Evolutionary conservation across 2,888 invertebrate genomes (phyloP).

Genomic region (Rhyacophila evoluta): DNA sequence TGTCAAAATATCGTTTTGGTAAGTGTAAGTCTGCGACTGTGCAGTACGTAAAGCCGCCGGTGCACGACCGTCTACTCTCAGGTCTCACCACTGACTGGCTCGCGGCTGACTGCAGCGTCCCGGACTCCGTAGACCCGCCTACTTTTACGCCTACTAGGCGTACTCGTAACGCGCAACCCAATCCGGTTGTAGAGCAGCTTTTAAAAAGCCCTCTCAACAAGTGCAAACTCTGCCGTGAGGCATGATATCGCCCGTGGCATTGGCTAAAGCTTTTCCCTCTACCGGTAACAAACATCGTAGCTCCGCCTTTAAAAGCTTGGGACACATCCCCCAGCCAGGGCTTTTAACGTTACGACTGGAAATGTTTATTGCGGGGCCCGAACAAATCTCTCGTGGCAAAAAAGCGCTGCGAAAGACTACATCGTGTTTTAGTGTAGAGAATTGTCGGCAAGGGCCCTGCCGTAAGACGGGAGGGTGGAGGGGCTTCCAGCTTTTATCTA

Average conservation of each 20-base stretch:
- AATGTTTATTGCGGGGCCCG: conserved; percentile 63
- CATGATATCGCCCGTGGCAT: conserved; percentile 56
- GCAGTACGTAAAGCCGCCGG: conserved; percentile 35
- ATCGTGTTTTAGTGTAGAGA: conserved; percentile 62
- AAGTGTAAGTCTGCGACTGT: conserved; percentile 6
- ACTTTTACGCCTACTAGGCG: conserved; percentile 62
- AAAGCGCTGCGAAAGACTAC: conserved; percentile 67
- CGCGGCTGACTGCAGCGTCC: conserved; percentile 65
- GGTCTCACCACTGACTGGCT: conserved; percentile 68
- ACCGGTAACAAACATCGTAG: conserved; percentile 8
- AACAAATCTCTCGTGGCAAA: conserved; percentile 71
- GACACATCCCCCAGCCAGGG: conserved; percentile 63
- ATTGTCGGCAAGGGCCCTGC: conserved; percentile 25
- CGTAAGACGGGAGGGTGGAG: not conserved
- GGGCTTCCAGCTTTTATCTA: conserved; percentile 7
- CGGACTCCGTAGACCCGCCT: conserved; percentile 66
- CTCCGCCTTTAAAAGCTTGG: conserved; percentile 51
- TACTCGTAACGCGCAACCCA: conserved; percentile 60
- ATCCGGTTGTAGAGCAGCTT: conserved; percentile 56
- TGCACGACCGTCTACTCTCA: conserved; percentile 58
- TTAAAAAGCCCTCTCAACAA: conserved; percentile 43
- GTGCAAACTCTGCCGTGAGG: conserved; percentile 51
- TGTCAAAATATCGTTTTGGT: conserved; percentile 36
- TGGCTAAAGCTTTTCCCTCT: conserved; percentile 62
- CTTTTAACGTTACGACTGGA: conserved; percentile 56